A percentile compares a stretch with the other conserved stretches of the same genome.
These are phyloP conservation scores for Rynchops niger DNA, from an alignment of 2,113 vertebrate species.

Conservation along the genomic window DNA sequence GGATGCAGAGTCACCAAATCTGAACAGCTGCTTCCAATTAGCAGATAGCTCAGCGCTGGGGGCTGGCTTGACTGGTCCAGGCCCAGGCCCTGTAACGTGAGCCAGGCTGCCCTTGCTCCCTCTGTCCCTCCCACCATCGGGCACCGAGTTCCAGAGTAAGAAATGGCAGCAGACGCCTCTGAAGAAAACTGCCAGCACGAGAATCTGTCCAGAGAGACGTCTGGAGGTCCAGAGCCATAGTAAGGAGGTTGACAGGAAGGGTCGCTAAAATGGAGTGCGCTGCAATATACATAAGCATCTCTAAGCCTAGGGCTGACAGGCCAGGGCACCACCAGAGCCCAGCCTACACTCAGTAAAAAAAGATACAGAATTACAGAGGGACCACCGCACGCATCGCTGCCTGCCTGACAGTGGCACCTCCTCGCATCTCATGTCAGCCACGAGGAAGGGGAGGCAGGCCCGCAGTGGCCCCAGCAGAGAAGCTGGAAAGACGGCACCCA, in stretches of 20 bases:
- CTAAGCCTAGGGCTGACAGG: neutral
- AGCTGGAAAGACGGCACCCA: neutral
- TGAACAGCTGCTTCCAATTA: conserved; percentile 71
- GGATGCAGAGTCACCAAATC: conserved; percentile 53
- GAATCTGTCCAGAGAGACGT: neutral
- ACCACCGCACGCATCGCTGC: neutral
- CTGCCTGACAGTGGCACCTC: neutral
- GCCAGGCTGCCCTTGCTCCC: neutral
- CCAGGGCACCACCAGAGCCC: neutral
- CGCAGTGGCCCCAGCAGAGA: neutral
- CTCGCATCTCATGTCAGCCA: neutral
- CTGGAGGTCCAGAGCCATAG: neutral
- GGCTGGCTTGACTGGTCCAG: neutral
- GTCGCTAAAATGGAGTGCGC: neutral
- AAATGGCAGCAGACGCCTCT: neutral
- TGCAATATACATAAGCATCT: neutral
- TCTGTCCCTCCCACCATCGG: neutral
- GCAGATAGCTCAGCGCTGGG: neutral
- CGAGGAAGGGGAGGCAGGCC: neutral
- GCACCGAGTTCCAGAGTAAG: neutral
- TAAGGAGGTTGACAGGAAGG: neutral
- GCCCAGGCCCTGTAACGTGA: conserved; percentile 27
- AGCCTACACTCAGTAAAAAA: neutral
- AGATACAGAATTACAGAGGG: neutral
- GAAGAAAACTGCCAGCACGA: neutral